These are phyloP conservation scores for Ceryle rudis DNA, from an alignment of 2,797 vertebrate species.

Conservation along the genomic window DNA sequence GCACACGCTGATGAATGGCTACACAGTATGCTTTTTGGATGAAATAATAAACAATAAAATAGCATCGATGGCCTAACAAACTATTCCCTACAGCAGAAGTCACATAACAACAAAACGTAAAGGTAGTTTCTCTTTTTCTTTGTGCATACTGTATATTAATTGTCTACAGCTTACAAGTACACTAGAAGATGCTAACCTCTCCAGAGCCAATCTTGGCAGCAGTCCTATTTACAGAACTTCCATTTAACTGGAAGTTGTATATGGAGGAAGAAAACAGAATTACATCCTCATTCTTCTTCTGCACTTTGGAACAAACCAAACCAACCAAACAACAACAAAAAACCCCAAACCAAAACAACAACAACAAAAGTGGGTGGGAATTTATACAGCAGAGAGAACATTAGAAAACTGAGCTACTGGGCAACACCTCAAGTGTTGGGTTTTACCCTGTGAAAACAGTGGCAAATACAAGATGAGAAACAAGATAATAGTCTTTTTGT, in stretches of 20 bases:
- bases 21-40: not conserved
- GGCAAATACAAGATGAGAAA: not conserved
- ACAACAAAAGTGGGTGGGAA: not conserved
- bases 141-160: not conserved
- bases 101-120: not conserved
- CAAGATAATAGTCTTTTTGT: not conserved
- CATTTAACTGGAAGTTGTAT: not conserved
- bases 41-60: slow-evolving; percentile 6
- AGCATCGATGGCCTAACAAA: not conserved
- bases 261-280: not conserved
- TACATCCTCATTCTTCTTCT: not conserved
- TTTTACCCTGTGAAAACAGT: not conserved
- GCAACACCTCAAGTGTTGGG: not conserved
- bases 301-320: not conserved
- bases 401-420: not conserved
- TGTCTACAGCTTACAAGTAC: not conserved
- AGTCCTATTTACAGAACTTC: not conserved
- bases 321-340: too few relatives aligned
- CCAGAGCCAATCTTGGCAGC: not conserved
- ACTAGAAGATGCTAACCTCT: not conserved
- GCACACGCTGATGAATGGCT: not conserved
- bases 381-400: not conserved
- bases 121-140: not conserved
- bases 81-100: not conserved
- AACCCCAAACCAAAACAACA: too few relatives aligned